These are phyloP conservation scores for Magallana nippona DNA, from an alignment of 2,888 invertebrate species.

Conservation along the genomic window DNA sequence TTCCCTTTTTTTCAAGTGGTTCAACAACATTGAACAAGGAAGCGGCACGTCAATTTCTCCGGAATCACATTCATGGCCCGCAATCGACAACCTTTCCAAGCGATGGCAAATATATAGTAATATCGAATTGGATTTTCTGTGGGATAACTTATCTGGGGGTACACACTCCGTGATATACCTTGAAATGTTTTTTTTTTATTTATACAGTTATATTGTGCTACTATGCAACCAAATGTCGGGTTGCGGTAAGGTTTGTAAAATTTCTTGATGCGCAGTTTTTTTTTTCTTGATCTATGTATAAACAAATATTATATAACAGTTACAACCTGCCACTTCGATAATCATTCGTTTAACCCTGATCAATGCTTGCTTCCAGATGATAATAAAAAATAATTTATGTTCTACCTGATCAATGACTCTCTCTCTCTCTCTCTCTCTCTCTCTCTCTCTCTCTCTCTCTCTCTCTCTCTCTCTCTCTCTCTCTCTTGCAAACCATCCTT, in stretches of 20 bases:
- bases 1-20: no score
- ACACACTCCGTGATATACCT: not conserved
- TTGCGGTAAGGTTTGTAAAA: not conserved
- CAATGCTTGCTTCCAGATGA: no score
- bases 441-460: no score
- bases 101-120: not conserved
- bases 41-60: not conserved
- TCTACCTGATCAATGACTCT: no score
- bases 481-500: no score
- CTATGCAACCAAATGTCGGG: not conserved
- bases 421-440: no score
- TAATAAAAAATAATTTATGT: no score
- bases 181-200: not conserved
- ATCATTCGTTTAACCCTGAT: no score
- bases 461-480: no score
- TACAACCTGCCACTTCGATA: no score
- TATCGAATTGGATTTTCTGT: not conserved
- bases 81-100: not conserved
- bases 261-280: not conserved
- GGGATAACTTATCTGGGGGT: slow-evolving; percentile 1
- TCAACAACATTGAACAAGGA: not conserved
- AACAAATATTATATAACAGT: no score
- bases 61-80: not conserved
- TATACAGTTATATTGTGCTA: not conserved
- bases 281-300: not conserved